phyloP scores from a whole-genome alignment of 2,888 invertebrate genomes.

The Eilema caniola region DNA sequence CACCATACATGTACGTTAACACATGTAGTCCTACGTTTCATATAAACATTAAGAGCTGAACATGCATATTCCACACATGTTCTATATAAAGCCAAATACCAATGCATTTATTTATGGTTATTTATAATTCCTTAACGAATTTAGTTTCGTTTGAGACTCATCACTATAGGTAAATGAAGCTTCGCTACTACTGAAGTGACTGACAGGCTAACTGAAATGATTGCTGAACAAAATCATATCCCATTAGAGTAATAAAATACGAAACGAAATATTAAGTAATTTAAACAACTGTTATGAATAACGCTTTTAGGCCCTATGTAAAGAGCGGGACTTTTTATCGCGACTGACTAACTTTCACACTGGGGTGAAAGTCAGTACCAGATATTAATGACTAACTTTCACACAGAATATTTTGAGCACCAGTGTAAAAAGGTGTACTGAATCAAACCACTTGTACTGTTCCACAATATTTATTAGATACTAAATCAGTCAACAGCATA shows the following conservation, averaged over 20 bases:
- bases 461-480: no score
- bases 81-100: slow-evolving; percentile 87
- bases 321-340: background rate
- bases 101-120: slow-evolving; percentile 85
- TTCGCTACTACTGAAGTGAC: slow-evolving; percentile 46
- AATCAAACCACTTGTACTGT: no score
- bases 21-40: slow-evolving; percentile 64
- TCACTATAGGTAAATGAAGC: slow-evolving; percentile 47
- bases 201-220: slow-evolving; percentile 33
- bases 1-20: slow-evolving; percentile 64
- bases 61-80: slow-evolving; percentile 79
- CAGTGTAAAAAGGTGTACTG: background rate
- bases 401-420: background rate
- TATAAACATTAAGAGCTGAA: slow-evolving; percentile 83
- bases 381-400: background rate
- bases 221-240: slow-evolving; percentile 4
- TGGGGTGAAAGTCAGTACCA: background rate
- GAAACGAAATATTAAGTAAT: background rate
- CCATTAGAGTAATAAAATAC: background rate
- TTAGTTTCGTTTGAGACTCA: slow-evolving; percentile 52
- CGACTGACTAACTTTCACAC: background rate
- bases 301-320: background rate
- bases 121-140: slow-evolving; percentile 68
- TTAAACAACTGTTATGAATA: background rate
- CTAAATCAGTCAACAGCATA: background rate